A percentile compares a stretch with the other conserved stretches of the same genome.
Evolutionary conservation across 1,140 invertebrate species (phyloP).

Genomic region (Drosophila sucinea): DNA sequence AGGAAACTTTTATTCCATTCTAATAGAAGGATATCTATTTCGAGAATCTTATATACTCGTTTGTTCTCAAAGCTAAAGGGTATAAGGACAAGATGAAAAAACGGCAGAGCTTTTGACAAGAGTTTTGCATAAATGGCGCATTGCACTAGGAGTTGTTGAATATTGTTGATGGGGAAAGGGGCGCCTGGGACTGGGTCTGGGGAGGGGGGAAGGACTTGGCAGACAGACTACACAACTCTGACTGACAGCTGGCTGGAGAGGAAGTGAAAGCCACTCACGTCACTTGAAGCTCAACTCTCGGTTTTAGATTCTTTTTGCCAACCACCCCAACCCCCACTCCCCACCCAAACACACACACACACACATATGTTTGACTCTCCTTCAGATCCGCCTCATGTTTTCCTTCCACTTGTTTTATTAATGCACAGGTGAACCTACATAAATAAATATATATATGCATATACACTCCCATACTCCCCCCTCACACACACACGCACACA

Average conservation of each 20-base stretch:
- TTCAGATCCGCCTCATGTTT: constrained; percentile 4
- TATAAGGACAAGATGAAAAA: constrained; percentile 13
- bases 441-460: not conserved
- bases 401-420: constrained; percentile 8
- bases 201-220: not conserved
- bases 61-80: not conserved
- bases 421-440: constrained; percentile 7
- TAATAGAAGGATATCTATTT: not conserved
- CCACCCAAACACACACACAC: not conserved
- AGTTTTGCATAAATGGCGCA: constrained; percentile 13
- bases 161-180: constrained; percentile 3
- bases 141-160: constrained; percentile 13
- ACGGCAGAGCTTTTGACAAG: constrained; percentile 3
- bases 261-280: constrained; percentile 38
- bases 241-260: constrained; percentile 22
- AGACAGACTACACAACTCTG: not conserved
- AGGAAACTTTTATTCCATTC: too few species aligned
- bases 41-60: not conserved
- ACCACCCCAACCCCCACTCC: too few species aligned
- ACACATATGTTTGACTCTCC: constrained; percentile 21
- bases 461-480: not conserved
- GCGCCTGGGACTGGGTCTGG: not conserved
- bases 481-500: not conserved
- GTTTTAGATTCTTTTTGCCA: constrained; percentile 37
- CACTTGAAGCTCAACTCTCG: constrained; percentile 48